Evolutionary conservation across 2,797 vertebrate species (phyloP), one percentile per base, ranked within the genome.

Genomic region (Rhodeus uyekii): DNA sequence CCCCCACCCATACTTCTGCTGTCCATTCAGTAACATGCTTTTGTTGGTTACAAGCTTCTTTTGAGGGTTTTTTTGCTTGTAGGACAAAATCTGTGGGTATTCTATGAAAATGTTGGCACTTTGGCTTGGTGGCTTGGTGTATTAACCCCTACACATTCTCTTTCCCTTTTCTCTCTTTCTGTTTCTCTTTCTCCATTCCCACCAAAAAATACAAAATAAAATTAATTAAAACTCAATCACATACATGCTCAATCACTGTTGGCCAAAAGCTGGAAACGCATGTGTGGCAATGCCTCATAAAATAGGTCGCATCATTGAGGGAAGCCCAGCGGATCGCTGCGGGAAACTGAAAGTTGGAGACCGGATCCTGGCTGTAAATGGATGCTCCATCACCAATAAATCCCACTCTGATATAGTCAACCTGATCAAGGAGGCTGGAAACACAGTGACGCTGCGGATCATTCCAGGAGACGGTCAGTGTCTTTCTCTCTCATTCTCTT

Each of bases 231-330:
- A 83, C 74, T 72, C 78, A n/a, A n/a, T n/a, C n/a, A n/a, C n/a
- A 80, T 76, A 58, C 48, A 83, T 93, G 91, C 78, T 4, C 93
- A 93, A 87, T 89, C 64, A 88, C 18, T 82, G 84, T 82, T 71
- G 79, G 81, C 65, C 78, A 81, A 81, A 71, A 99, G 97, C 96
- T 93, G 97, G 98, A 94, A 99, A 99, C 97, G 96, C 98, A 95
- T 99, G 98, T 98, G 98, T 98, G 95, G 98, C 97, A 96, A 99
- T 99, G 98, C 98, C 98, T 95, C 98, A 99, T 96, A 99, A 99
- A 99, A 99, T 99, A 98, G 98, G 98, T 91, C 97, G 98, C 92
- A 99, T 99, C 94, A 99, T 99, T 88, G 98, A 99, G 93, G 98
- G 97, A 89, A 99, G 98, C 90, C 98, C 98, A n/a, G 98, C 98